These are phyloP conservation scores for Bursaphelenchus okinawaensis DNA, from an alignment of 2,888 invertebrate species.

Conservation along the genomic window DNA sequence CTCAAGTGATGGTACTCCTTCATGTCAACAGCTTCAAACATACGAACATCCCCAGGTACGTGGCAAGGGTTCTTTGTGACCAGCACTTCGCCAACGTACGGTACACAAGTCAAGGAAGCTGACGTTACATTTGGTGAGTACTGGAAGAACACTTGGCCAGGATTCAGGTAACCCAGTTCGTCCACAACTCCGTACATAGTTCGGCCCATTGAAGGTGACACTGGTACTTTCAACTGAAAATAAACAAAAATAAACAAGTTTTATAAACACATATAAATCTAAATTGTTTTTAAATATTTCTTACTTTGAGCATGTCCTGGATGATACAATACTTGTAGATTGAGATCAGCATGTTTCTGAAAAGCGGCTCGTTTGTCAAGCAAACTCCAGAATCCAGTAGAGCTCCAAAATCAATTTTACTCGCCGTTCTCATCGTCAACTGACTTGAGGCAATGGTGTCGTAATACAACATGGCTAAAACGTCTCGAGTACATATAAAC, in stretches of 20 bases:
- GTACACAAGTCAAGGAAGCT: conserved; percentile 12
- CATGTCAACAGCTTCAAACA: conserved; percentile 45
- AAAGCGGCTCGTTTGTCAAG: conserved; percentile 46
- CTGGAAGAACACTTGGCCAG: conserved; percentile 55
- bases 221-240: conserved; percentile 26
- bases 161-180: conserved; percentile 53
- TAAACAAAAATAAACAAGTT: background rate
- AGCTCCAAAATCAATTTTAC: conserved; percentile 35
- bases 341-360: conserved; percentile 43
- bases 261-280: background rate
- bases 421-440: conserved; percentile 24
- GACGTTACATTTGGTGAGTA: conserved; percentile 32
- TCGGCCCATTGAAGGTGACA: conserved; percentile 50
- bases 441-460: background rate
- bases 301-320: conserved; percentile 38
- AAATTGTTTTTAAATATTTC: background rate
- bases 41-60: conserved; percentile 59
- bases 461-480: conserved; percentile 1
- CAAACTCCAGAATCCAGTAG: conserved; percentile 14
- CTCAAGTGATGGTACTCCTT: conserved; percentile 42
- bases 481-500: no score
- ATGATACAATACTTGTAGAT: conserved; percentile 42
- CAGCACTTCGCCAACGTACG: conserved; percentile 42
- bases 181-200: conserved; percentile 58
- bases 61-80: conserved; percentile 60